Conservation (phyloP, 1,140 invertebrate genomes). For the Anastatus disparis region DNA sequence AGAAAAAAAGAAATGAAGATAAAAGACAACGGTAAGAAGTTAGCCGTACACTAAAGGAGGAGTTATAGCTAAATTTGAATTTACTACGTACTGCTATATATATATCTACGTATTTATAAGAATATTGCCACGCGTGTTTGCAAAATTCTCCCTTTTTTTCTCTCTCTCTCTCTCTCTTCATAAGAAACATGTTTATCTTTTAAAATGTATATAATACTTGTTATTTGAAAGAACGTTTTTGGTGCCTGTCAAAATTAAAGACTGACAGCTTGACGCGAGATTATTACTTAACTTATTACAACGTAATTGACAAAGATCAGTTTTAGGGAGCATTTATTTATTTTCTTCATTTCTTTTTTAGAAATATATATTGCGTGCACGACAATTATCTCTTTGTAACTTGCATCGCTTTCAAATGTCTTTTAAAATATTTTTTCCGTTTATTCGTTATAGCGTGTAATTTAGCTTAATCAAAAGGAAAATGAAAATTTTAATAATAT, state of each 20-base stretch:
- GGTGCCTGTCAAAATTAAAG: neutral
- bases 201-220: slow-evolving; percentile 24
- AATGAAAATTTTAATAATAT: too few species aligned
- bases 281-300: slow-evolving; percentile 27
- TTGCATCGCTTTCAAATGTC: neutral
- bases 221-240: slow-evolving; percentile 20
- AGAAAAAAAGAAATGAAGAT: neutral
- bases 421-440: too few species aligned
- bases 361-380: too few species aligned
- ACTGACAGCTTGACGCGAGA: slow-evolving; percentile 25
- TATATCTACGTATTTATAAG: neutral
- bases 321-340: too few species aligned
- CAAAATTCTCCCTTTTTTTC: neutral
- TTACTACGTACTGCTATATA: slow-evolving; percentile 25
- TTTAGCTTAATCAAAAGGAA: too few species aligned
- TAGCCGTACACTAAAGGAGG: neutral
- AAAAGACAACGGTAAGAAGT: too few species aligned
- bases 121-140: slow-evolving; percentile 5
- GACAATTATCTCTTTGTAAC: slow-evolving; percentile 1
- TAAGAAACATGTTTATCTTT: slow-evolving; percentile 30
- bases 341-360: too few species aligned
- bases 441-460: neutral
- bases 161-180: slow-evolving; percentile 2
- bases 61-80: slow-evolving; percentile 40
- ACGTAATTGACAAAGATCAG: slow-evolving; percentile 11